phyloP scores from a whole-genome alignment of 2,113 vertebrate genomes.

The Cheilinus undulatus region DNA sequence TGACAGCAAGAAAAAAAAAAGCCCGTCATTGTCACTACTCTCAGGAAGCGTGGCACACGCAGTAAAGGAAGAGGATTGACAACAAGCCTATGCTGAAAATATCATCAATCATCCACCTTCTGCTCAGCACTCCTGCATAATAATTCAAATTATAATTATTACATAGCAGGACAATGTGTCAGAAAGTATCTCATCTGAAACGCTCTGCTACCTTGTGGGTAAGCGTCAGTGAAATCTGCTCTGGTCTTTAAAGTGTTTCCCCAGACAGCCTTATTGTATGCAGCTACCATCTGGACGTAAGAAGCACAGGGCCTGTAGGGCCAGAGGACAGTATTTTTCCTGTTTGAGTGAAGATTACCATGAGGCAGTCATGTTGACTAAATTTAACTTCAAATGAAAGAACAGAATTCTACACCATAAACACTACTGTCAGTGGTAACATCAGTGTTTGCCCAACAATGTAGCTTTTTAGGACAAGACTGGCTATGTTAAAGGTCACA shows the following conservation, averaged over 20 bases:
- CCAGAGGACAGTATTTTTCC: not conserved
- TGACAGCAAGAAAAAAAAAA: not conserved
- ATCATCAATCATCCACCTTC: not conserved
- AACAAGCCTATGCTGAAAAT: too few relatives aligned
- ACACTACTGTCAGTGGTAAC: too few relatives aligned
- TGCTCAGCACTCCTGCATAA: not conserved
- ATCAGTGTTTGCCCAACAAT: not conserved
- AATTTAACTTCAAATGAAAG: not conserved
- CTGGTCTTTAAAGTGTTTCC: not conserved
- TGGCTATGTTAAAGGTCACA: too few relatives aligned
- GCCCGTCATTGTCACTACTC: not conserved
- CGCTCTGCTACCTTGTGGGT: not conserved
- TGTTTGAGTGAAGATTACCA: not conserved
- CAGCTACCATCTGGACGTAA: not conserved
- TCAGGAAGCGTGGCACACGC: not conserved
- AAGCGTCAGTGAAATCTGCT: not conserved
- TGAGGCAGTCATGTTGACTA: not conserved
- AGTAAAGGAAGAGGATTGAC: not conserved
- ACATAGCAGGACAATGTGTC: not conserved
- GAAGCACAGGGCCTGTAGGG: not conserved
- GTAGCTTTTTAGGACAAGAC: not conserved
- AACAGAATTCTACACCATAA: not conserved
- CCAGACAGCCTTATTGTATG: not conserved
- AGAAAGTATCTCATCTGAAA: not conserved
- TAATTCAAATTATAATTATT: not conserved